Evolutionary conservation across 2,113 vertebrate genomes (phyloP), one percentile per base, ranked within the genome.

Genomic region (Pluvianellus socialis): DNA sequence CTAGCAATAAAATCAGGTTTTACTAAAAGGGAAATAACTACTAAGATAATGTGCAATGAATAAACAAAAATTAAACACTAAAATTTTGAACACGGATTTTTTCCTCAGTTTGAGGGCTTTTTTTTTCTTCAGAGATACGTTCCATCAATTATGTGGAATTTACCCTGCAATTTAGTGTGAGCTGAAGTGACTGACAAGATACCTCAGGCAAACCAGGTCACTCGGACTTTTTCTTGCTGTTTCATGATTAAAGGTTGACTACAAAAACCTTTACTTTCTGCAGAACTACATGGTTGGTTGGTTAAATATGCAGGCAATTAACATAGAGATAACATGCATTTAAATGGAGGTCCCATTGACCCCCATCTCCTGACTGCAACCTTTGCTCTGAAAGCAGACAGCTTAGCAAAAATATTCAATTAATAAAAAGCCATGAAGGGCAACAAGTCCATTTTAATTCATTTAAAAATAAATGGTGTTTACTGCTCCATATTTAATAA

Each of bases 301-400:
- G 83, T 83, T 96, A 95, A 95, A 96, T 92, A 95, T 71, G 73
- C 93, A 94, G 91, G 68, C 93, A 97, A 97, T 94, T 96, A 96
- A 91, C 89, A 86, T 1, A 79, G 68, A 95, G 91, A 94, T 95
- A 95, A 88, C 93, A 90, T 83, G 71, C 79, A 88, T 95, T 96
- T 96, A 93, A 95, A 90, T 80, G 32, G 63, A 44, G 19, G 71
- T 86, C 63, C 55, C 49, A 83, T 17, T 92, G 93, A 96, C 92
- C 90, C 53, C 63, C 32, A 92, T 80, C 82, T 92, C 86, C 79
- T 66, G 45, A 30, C 55, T 70, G 38, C 59, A 94, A 80, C 75
- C 85, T 88, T 71, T 93, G 63, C 62, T 88, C 94, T 93, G 38
- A 73, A 93, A 96, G 55, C 28, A 73, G 58, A 70, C 27, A 90